A percentile compares a stretch with the other conserved stretches of the same genome.
Evolutionary conservation across 2,888 invertebrate genomes (phyloP).

Genomic region (Oligia latruncula): DNA sequence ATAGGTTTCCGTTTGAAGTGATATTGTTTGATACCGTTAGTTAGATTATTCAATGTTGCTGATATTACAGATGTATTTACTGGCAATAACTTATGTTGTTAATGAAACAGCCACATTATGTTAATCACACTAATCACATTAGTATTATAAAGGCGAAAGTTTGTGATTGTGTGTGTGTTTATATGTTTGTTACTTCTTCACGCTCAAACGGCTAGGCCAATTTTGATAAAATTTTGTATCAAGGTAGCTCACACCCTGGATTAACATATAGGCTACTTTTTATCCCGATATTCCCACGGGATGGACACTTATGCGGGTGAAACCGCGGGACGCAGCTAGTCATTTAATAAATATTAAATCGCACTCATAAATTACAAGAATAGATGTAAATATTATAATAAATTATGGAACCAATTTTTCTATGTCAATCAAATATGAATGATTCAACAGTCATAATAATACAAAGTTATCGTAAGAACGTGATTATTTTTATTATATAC

Average conservation of each 20-base stretch:
- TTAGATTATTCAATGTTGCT: not conserved
- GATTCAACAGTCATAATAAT: not conserved
- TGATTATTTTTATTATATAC: not conserved
- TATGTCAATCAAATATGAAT: constrained; percentile 3
- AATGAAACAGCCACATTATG: constrained; percentile 4
- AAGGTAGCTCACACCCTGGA: too few relatives aligned
- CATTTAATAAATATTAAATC: constrained; percentile 23
- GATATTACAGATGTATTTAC: not conserved
- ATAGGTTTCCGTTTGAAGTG: constrained; percentile 2
- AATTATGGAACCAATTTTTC: constrained; percentile 13
- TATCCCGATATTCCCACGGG: too few relatives aligned
- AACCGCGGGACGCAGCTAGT: too few relatives aligned
- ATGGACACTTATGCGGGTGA: too few relatives aligned
- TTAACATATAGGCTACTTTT: too few relatives aligned
- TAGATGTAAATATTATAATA: constrained; percentile 4
- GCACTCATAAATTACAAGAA: constrained; percentile 9
- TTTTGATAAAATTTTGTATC: too few relatives aligned
- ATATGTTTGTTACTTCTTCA: too few relatives aligned
- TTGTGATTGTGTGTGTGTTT: too few relatives aligned
- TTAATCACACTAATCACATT: not conserved
- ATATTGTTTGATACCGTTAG: not conserved
- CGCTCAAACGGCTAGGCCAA: too few relatives aligned
- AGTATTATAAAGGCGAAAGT: too few relatives aligned
- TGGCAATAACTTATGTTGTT: not conserved
- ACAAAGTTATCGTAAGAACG: not conserved